Evolutionary conservation across 2,888 invertebrate species (phyloP).

Genomic region (Meteorus cinctellus): DNA sequence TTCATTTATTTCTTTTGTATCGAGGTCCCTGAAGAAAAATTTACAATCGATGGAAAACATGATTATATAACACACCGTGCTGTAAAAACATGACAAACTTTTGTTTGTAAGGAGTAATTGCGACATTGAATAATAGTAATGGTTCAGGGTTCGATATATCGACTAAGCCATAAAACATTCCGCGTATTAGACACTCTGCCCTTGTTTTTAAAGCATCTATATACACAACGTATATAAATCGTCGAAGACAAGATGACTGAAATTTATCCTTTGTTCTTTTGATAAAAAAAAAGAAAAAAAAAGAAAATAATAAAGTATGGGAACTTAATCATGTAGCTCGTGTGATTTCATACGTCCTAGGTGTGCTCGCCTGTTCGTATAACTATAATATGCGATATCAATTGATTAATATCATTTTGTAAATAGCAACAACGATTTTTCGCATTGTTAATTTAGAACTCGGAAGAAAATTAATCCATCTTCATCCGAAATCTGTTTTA

Average conservation of each 20-base stretch:
- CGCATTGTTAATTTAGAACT: slow-evolving; percentile 46
- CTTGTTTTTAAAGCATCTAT: slow-evolving; percentile 7
- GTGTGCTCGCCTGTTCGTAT: slow-evolving; percentile 16
- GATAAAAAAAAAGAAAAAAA: slow-evolving; percentile 9
- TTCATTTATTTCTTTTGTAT: slow-evolving; percentile 33
- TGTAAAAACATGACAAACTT: background rate
- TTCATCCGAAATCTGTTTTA: slow-evolving; percentile 18
- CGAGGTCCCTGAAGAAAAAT: slow-evolving; percentile 11
- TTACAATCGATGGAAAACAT: background rate
- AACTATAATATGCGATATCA: slow-evolving; percentile 24
- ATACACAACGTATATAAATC: slow-evolving; percentile 1
- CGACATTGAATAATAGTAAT: background rate
- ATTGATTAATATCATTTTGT: slow-evolving; percentile 44
- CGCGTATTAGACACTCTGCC: slow-evolving; percentile 9
- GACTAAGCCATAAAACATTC: slow-evolving; percentile 31
- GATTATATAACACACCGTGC: background rate
- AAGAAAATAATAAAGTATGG: slow-evolving; percentile 11
- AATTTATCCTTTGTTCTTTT: slow-evolving; percentile 12
- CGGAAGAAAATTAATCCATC: slow-evolving; percentile 2
- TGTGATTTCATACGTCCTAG: slow-evolving; percentile 37
- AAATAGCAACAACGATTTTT: slow-evolving; percentile 46
- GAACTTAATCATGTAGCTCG: slow-evolving; percentile 26
- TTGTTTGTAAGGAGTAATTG: background rate
- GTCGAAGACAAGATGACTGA: slow-evolving; percentile 18
- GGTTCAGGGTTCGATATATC: slow-evolving; percentile 20